A percentile compares a stretch with the other conserved stretches of the same genome.
phyloP scores from a whole-genome alignment of 2,888 invertebrate species.

The Athetis lepigone region DNA sequence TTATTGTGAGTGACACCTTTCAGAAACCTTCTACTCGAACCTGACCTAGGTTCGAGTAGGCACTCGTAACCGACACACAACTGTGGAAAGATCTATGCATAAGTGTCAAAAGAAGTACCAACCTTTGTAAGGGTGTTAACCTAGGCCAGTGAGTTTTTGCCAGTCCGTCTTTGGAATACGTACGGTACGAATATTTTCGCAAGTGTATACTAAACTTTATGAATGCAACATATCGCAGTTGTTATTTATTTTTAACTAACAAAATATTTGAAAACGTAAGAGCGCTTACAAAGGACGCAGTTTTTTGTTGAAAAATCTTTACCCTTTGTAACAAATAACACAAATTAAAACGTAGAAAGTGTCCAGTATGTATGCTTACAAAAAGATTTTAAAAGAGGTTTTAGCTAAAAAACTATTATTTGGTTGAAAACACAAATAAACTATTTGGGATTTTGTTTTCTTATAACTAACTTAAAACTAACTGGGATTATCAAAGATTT shows the following conservation, averaged over 20 bases:
- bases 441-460: too few relatives aligned
- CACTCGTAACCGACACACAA: slow-evolving; percentile 5
- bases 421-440: too few relatives aligned
- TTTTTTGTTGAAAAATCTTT: slow-evolving; percentile 24
- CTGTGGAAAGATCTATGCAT: slow-evolving; percentile 36
- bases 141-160: neutral
- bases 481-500: too few relatives aligned
- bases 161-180: slow-evolving; percentile 1
- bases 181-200: neutral
- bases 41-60: slow-evolving; percentile 25
- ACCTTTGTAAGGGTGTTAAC: slow-evolving; percentile 3
- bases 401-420: slow-evolving; percentile 8
- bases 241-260: slow-evolving; percentile 31
- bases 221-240: slow-evolving; percentile 40
- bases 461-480: too few relatives aligned
- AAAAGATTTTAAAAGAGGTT: slow-evolving; percentile 10
- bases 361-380: slow-evolving; percentile 34
- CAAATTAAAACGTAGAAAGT: slow-evolving; percentile 30
- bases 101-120: slow-evolving; percentile 12
- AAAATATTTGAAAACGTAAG: slow-evolving; percentile 51
- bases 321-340: slow-evolving; percentile 18
- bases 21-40: too few relatives aligned
- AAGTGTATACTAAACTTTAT: slow-evolving; percentile 11
- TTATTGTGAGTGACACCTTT: slow-evolving; percentile 15
- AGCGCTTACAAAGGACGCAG: slow-evolving; percentile 30